phyloP scores from a whole-genome alignment of 1,140 invertebrate genomes.

The Venturia canescens region DNA sequence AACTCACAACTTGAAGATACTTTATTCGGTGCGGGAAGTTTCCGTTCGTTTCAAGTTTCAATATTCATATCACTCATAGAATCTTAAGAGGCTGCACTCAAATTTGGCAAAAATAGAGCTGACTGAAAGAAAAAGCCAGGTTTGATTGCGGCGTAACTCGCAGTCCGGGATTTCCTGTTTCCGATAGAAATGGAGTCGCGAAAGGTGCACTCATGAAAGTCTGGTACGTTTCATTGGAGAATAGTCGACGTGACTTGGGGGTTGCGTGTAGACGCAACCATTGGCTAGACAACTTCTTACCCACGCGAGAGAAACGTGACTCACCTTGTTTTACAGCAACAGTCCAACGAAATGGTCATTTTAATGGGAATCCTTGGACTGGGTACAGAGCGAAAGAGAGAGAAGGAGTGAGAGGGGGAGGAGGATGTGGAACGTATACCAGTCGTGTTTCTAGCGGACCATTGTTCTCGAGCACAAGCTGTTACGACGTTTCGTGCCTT shows the following conservation, averaged over 20 bases:
- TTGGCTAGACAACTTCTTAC: neutral
- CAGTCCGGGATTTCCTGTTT: slow-evolving; percentile 8
- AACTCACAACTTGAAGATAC: too few species aligned
- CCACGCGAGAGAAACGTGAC: slow-evolving; percentile 35
- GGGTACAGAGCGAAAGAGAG: too few species aligned
- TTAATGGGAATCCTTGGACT: slow-evolving; percentile 20
- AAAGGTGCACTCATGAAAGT: slow-evolving; percentile 32
- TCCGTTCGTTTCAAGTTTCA: too few species aligned
- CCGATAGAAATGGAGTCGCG: slow-evolving; percentile 24
- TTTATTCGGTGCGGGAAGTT: too few species aligned
- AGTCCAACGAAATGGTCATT: slow-evolving; percentile 28
- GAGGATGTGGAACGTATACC: too few species aligned
- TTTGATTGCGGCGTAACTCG: slow-evolving; percentile 10
- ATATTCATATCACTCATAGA: too few species aligned
- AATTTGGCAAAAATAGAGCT: too few species aligned
- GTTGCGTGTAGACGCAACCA: neutral
- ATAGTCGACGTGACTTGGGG: slow-evolving; percentile 19
- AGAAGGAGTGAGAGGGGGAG: too few species aligned
- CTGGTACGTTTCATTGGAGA: neutral
- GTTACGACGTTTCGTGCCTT: slow-evolving; percentile 34
- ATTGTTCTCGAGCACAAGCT: slow-evolving; percentile 29
- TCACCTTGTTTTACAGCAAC: slow-evolving; percentile 1
- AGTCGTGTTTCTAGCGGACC: neutral
- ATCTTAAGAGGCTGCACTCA: too few species aligned
- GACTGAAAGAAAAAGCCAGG: too few species aligned